Evolutionary conservation across 2,888 invertebrate species (phyloP).

Genomic region (Chaitophorus viminalis): DNA sequence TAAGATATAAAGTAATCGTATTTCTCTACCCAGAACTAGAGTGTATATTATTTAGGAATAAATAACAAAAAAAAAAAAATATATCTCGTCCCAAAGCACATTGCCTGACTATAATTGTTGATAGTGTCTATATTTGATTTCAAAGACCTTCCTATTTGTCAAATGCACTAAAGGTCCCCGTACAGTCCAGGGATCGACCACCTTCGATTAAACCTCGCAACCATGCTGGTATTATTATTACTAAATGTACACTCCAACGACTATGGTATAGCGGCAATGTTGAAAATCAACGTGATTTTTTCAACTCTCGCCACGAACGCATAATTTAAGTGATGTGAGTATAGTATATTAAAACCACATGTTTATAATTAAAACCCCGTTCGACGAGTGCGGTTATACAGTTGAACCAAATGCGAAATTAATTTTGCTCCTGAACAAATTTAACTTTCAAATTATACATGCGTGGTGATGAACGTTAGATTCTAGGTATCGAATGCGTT

Average conservation of each 20-base stretch:
- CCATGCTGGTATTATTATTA: neutral
- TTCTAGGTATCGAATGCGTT: neutral
- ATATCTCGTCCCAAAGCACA: neutral
- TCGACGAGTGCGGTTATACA: neutral
- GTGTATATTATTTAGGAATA: conserved; percentile 12
- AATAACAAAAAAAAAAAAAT: neutral
- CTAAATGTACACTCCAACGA: neutral
- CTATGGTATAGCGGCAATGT: neutral
- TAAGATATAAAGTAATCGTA: neutral
- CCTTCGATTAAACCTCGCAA: conserved; percentile 10
- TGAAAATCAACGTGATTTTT: neutral
- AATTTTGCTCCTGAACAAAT: conserved; percentile 17
- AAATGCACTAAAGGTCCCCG: neutral
- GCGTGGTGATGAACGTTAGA: neutral
- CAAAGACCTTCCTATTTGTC: conserved; percentile 6
- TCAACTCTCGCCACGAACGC: neutral
- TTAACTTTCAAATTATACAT: neutral
- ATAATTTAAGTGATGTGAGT: neutral
- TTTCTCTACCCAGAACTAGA: conserved; percentile 14
- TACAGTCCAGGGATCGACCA: neutral
- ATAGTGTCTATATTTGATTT: conserved; percentile 25
- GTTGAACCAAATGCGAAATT: conserved; percentile 18
- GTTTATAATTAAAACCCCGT: conserved; percentile 23
- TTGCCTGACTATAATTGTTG: neutral
- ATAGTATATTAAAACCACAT: neutral